phyloP scores from a whole-genome alignment of 2,797 vertebrate genomes.

The Rhinichthys osculus region DNA sequence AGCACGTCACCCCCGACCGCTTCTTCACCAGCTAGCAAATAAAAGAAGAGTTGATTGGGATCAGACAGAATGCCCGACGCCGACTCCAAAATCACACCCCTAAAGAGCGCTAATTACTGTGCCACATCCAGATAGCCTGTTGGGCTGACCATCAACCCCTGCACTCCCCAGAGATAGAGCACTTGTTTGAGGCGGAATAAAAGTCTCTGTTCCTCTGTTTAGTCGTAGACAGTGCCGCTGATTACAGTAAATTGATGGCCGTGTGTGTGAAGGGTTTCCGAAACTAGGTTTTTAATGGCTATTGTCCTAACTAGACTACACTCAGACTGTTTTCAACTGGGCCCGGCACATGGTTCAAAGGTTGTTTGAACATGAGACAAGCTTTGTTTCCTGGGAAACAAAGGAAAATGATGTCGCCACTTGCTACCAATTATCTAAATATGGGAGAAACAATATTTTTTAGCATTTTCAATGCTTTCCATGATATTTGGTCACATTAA shows the following conservation, averaged over 20 bases:
- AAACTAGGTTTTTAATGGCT: conserved; percentile 60
- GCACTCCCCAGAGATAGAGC: conserved; percentile 46
- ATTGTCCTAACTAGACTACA: conserved; percentile 68
- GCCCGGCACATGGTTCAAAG: conserved; percentile 28
- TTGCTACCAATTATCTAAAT: conserved; percentile 3
- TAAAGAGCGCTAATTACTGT: conserved; percentile 64
- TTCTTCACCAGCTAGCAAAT: conserved; percentile 66
- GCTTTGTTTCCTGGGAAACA: conserved; percentile 24
- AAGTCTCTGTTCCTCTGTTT: conserved; percentile 49
- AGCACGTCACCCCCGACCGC: conserved; percentile 59
- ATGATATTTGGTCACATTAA: not conserved
- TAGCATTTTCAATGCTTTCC: not conserved
- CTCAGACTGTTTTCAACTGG: conserved; percentile 56
- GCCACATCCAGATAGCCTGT: conserved; percentile 42
- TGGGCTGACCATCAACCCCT: conserved; percentile 50
- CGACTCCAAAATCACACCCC: conserved; percentile 58
- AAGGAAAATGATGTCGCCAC: conserved; percentile 15
- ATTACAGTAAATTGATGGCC: conserved; percentile 72
- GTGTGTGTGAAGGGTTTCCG: conserved; percentile 63
- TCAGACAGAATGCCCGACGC: conserved; percentile 52
- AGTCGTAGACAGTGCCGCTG: conserved; percentile 68
- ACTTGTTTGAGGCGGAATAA: conserved; percentile 50
- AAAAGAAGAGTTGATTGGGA: conserved; percentile 63
- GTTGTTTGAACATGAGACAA: conserved; percentile 1
- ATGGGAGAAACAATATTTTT: not conserved